Conservation (phyloP, 2,888 invertebrate genomes). For the Agrotis ipsilon region DNA sequence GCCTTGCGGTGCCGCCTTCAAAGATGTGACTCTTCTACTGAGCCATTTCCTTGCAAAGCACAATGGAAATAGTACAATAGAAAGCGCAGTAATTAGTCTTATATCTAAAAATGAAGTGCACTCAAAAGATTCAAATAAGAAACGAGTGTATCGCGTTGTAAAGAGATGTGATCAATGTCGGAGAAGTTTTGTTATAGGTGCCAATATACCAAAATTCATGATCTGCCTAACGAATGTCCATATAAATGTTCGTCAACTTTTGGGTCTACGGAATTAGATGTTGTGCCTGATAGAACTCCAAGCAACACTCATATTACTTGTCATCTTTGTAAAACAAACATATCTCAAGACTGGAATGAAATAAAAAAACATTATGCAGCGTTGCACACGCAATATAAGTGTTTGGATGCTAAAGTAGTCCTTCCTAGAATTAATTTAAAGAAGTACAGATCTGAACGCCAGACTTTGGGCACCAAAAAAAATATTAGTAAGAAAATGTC, state of each 20-base stretch:
- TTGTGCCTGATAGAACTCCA: slow-evolving; percentile 42
- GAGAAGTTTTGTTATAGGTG: slow-evolving; percentile 82
- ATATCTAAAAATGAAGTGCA: slow-evolving; percentile 54
- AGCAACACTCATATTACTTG: slow-evolving; percentile 71
- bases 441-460: slow-evolving; percentile 61
- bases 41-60: slow-evolving; percentile 77
- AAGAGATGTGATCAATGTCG: slow-evolving; percentile 82
- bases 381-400: slow-evolving; percentile 78
- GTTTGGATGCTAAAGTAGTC: slow-evolving; percentile 78
- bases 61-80: slow-evolving; percentile 58
- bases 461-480: slow-evolving; percentile 49
- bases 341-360: slow-evolving; percentile 78
- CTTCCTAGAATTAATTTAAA: slow-evolving; percentile 73
- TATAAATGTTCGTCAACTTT: slow-evolving; percentile 74
- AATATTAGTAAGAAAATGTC: slow-evolving; percentile 48
- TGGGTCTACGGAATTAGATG: slow-evolving; percentile 47
- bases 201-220: slow-evolving; percentile 76
- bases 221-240: slow-evolving; percentile 82
- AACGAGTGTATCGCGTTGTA: slow-evolving; percentile 76
- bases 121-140: slow-evolving; percentile 50
- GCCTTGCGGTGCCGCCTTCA: slow-evolving; percentile 76
- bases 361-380: slow-evolving; percentile 82
- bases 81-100: slow-evolving; percentile 56
- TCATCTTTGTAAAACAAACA: slow-evolving; percentile 76
- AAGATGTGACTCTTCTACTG: slow-evolving; percentile 72